phyloP scores from a whole-genome alignment of 2,113 vertebrate genomes.

The Nothoprocta pentlandii region DNA sequence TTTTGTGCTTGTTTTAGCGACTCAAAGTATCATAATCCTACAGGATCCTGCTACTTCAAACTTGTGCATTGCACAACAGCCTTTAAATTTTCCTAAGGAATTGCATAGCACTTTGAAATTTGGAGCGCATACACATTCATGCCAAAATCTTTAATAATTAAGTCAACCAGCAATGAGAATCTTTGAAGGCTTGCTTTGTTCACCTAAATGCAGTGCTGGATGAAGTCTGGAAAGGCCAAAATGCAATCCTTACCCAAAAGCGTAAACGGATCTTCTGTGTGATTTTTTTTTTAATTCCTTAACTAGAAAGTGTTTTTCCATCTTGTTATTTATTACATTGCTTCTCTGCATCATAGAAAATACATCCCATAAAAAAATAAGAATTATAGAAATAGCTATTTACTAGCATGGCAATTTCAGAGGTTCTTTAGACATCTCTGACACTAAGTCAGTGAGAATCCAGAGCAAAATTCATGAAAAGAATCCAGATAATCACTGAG shows the following conservation, averaged over 20 bases:
- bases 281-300: background rate
- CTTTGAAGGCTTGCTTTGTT: background rate
- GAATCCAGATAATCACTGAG: background rate
- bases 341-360: background rate
- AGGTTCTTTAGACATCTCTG: background rate
- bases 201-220: background rate
- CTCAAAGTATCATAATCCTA: background rate
- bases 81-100: background rate
- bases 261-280: background rate
- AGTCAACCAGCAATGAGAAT: background rate
- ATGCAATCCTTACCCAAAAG: background rate
- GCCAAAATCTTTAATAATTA: background rate
- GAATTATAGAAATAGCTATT: background rate
- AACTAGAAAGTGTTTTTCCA: background rate
- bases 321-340: background rate
- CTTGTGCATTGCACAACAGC: background rate
- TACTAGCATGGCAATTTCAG: background rate
- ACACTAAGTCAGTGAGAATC: background rate
- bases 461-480: background rate
- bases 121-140: rapidly evolving
- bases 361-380: background rate
- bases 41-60: background rate
- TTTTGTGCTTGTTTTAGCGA: background rate
- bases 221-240: background rate
- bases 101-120: background rate